phyloP scores from a whole-genome alignment of 1,140 invertebrate species.

The Nasonia longicornis region DNA sequence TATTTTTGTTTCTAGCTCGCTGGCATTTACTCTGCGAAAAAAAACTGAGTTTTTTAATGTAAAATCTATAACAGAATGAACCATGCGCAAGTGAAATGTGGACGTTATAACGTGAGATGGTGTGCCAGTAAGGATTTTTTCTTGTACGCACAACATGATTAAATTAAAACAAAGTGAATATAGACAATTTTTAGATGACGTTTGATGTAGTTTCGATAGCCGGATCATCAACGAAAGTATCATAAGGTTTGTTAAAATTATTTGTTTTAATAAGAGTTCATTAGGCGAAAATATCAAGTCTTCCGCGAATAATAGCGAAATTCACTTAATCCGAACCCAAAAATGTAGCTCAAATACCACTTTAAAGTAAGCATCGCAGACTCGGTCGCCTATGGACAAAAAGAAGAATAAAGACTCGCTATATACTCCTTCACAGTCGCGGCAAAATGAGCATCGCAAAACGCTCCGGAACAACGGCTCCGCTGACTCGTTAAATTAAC shows the following conservation, averaged over 20 bases:
- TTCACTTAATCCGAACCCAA: too few relatives aligned
- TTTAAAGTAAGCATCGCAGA: too few relatives aligned
- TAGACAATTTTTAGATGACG: background rate
- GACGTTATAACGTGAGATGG: background rate
- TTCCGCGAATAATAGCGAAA: too few relatives aligned
- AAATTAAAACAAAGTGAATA: background rate
- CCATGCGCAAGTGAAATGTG: background rate
- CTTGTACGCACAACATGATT: background rate
- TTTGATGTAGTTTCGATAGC: background rate
- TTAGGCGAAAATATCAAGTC: too few relatives aligned
- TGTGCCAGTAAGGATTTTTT: background rate
- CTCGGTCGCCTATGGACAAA: too few relatives aligned
- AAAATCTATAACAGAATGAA: background rate
- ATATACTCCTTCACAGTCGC: background rate
- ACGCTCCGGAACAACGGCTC: background rate
- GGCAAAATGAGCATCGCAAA: background rate
- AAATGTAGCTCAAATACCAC: too few relatives aligned
- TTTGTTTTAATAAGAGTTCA: too few relatives aligned
- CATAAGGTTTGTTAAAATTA: background rate
- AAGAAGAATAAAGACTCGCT: background rate
- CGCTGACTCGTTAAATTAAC: constrained; percentile 33
- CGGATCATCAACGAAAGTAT: background rate
- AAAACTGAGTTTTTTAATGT: background rate
- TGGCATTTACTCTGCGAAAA: background rate
- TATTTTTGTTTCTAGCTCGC: background rate